A percentile compares a stretch with the other conserved stretches of the same genome.
phyloP scores from a whole-genome alignment of 2,113 vertebrate species.

The Halichoeres trimaculatus region DNA sequence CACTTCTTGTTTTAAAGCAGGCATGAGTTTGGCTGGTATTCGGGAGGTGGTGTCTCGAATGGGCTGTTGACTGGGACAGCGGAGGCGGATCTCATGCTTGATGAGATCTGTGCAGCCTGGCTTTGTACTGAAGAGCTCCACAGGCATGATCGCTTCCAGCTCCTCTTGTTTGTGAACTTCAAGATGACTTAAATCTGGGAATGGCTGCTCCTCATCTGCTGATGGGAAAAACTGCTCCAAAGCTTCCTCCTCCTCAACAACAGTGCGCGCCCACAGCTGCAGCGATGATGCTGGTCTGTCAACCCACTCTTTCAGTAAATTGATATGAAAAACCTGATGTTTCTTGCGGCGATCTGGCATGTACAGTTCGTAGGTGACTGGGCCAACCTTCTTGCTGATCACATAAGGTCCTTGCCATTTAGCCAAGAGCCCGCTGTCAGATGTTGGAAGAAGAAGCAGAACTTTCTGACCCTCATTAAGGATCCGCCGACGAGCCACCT shows the following conservation, averaged over 20 bases:
- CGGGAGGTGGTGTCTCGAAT: not conserved
- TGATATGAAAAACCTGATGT: not conserved
- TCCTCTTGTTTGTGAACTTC: too few species aligned
- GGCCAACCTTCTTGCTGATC: not conserved
- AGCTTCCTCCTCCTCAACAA: too few species aligned
- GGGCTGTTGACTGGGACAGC: not conserved
- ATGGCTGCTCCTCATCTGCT: too few species aligned
- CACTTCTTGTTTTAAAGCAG: not conserved
- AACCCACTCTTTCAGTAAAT: not conserved
- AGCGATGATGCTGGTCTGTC: too few species aligned
- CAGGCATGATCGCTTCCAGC: too few species aligned
- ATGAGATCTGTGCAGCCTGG: not conserved
- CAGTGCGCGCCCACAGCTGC: too few species aligned
- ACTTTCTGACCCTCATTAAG: too few species aligned
- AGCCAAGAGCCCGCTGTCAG: not conserved
- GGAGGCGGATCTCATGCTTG: not conserved
- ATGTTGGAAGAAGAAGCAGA: not conserved
- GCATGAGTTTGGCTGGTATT: not conserved
- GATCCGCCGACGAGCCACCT: not conserved
- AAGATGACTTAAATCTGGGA: too few species aligned
- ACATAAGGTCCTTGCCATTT: slow-evolving; percentile 1
- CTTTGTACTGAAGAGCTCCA: not conserved
- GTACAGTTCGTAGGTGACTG: slow-evolving; percentile 2
- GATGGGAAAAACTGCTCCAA: too few species aligned
- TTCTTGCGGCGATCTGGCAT: not conserved